Evolutionary conservation across 2,797 vertebrate genomes (phyloP).

Genomic region (Notamacropus eugenii): DNA sequence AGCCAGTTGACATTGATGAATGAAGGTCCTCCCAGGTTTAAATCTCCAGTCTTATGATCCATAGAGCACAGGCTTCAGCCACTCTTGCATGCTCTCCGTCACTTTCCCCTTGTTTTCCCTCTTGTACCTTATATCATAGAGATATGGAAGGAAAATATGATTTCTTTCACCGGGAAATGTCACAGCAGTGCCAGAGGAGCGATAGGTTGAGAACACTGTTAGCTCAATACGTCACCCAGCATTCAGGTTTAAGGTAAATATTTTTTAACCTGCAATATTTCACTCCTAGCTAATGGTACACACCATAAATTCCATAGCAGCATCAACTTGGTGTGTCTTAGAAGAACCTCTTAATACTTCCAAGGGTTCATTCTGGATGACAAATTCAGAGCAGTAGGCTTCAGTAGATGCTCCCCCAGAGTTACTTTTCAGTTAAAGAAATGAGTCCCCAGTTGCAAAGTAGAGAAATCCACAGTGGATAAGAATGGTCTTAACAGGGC

Average conservation of each 20-base stretch:
- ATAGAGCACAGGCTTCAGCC: neutral
- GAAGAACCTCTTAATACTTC: neutral
- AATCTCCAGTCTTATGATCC: neutral
- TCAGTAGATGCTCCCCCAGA: neutral
- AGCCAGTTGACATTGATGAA: neutral
- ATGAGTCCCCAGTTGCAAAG: neutral
- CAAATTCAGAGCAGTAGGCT: neutral
- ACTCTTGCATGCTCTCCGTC: neutral
- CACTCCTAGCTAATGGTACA: neutral
- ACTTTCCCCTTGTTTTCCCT: neutral
- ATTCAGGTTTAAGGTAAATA: neutral
- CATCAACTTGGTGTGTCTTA: neutral
- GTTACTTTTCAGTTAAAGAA: neutral
- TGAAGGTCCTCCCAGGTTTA: neutral
- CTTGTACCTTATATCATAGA: neutral
- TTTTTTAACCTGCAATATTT: neutral
- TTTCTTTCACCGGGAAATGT: conserved; percentile 9
- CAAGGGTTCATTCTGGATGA: accelerated
- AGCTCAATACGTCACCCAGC: accelerated
- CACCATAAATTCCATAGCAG: neutral
- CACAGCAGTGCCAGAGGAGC: neutral
- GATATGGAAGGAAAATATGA: neutral
- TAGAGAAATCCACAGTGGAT: neutral
- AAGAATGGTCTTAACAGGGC: neutral
- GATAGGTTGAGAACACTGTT: neutral